Base-by-base conservation (phyloP, 2,113 vertebrate species). In the Polyodon spathula region DNA sequence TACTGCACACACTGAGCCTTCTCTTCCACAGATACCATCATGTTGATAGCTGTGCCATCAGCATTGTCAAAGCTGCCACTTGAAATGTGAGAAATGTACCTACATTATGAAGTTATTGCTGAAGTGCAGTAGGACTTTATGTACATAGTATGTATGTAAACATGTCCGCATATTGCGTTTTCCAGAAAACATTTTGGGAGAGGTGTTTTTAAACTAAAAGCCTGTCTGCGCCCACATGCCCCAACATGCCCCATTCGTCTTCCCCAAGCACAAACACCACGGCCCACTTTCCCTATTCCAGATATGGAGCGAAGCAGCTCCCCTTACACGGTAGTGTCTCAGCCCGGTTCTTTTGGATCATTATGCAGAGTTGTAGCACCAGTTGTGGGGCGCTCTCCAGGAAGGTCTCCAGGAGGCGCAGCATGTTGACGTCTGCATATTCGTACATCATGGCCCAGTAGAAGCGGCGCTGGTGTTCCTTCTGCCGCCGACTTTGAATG, bases 391-490 rank as follows among this genome's bases (percentile, higher is more conserved):
- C 95, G 38, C 93, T 95, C 88, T 97, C 95, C 52, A 98, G 89
- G 86, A 98, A 98, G 0, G 94, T 96, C 80, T 97, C 96, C 71
- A 98, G 85, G 87, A 97, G 91, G 68, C 96, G 92, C 81, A 98
- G 81, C 93, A 98, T 97, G 88, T 95, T 98, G 65, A 97, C 94
- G 50, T 98, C 96, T 14, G 96, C 96, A 74, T 97, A 98, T 83
- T 98, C 95, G 5, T 96, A 98, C 94, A 97, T 97, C 94, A 98
- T 97, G 84, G 94, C 96, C 96, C 95, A 98, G 87, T 98, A 97
- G 87, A 97, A 98, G 61, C 93, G 93, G 66, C 92, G 90, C 84
- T 94, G 93, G 86, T 97, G 92, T 83, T 95, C 92, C 84, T 92
- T 93, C 83, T 82, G 90, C 69, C 94, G 81, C 64, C 93, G 93